These are phyloP conservation scores for Tupiocoris notatus DNA, from an alignment of 2,888 invertebrate species.

Conservation along the genomic window DNA sequence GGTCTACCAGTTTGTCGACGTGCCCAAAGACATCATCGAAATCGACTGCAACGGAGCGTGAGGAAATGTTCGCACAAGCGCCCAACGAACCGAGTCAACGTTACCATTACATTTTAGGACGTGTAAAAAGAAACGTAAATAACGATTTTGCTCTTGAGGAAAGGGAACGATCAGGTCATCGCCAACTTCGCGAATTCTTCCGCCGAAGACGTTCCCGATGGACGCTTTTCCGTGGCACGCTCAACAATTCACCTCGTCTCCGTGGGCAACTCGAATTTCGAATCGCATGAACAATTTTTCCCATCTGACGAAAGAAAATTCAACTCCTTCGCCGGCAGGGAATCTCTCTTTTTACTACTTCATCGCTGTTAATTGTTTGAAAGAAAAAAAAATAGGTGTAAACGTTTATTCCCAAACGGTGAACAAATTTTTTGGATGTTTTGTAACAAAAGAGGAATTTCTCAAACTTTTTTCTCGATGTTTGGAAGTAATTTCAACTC, in stretches of 20 bases:
- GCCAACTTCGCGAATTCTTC: too few species aligned
- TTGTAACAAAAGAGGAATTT: conserved; percentile 18
- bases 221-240: too few species aligned
- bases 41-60: conserved; percentile 92
- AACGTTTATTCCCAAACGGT: background rate
- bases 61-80: conserved; percentile 50
- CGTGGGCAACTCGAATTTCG: background rate
- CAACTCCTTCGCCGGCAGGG: background rate
- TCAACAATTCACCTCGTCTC: too few species aligned
- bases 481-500: conserved; percentile 7
- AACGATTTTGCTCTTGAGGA: background rate
- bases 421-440: conserved; percentile 7
- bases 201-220: too few species aligned
- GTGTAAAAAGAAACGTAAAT: background rate
- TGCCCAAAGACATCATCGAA: conserved; percentile 96
- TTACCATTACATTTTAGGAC: conserved; percentile 33
- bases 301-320: too few species aligned
- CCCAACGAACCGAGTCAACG: conserved; percentile 42
- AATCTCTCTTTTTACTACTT: conserved; percentile 4
- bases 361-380: conserved; percentile 20
- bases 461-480: conserved; percentile 38
- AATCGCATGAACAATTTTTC: too few species aligned
- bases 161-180: background rate
- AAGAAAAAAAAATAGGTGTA: conserved; percentile 7
- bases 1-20: conserved; percentile 99